A percentile compares a stretch with the other conserved stretches of the same genome.
phyloP scores from a whole-genome alignment of 2,888 invertebrate genomes.

The Geophilus truncorum region DNA sequence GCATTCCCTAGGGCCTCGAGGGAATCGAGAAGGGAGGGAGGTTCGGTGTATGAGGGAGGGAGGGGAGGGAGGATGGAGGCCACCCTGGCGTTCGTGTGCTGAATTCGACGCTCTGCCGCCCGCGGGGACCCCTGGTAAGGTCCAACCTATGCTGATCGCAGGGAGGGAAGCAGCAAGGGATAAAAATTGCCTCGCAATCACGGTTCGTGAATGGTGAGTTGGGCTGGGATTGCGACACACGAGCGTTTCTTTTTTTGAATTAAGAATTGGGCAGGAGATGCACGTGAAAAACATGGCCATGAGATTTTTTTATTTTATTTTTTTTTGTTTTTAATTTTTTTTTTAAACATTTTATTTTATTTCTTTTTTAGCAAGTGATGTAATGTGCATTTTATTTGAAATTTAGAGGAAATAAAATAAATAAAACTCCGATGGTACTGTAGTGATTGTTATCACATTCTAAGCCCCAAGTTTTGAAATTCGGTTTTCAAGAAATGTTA shows the following conservation, averaged over 20 bases:
- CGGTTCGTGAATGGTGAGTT: too few relatives aligned
- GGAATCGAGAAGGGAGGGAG: background rate
- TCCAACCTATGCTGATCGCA: background rate
- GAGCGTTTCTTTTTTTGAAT: background rate
- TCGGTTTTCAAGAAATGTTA: too few relatives aligned
- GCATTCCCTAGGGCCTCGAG: background rate
- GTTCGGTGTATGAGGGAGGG: background rate
- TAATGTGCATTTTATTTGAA: background rate
- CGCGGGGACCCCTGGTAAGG: background rate
- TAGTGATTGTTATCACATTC: too few relatives aligned
- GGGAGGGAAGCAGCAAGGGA: background rate
- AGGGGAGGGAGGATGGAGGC: background rate
- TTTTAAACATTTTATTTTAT: background rate
- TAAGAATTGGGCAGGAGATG: background rate
- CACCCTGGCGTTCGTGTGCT: constrained; percentile 8
- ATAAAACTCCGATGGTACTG: too few relatives aligned
- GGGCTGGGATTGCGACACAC: background rate
- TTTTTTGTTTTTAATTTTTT: background rate
- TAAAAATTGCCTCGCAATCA: background rate
- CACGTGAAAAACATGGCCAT: background rate
- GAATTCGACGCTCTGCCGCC: constrained; percentile 14
- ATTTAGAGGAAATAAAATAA: too few relatives aligned
- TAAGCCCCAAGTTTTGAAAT: too few relatives aligned
- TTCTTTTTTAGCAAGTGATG: background rate
- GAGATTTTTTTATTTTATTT: background rate